Evolutionary conservation across 1,140 invertebrate species (phyloP).

Genomic region (Pomacea maculata): DNA sequence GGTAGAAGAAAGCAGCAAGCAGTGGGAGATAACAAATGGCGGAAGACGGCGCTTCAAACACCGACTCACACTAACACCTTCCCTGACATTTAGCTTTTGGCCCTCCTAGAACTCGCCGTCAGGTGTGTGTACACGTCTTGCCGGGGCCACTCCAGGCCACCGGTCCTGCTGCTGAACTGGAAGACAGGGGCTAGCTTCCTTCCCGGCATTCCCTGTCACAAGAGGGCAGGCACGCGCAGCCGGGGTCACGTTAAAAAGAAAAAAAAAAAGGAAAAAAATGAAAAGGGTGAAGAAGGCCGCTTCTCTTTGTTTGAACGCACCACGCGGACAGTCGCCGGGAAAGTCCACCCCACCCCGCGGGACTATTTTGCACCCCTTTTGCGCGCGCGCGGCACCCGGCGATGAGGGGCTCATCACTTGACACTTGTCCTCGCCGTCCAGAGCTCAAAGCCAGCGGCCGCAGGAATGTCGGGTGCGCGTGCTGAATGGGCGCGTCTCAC

Average conservation of each 20-base stretch:
- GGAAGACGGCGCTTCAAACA: no score
- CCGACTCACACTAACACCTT: no score
- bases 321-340: background rate
- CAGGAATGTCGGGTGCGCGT: background rate
- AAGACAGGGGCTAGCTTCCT: no score
- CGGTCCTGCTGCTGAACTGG: no score
- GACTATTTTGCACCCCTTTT: background rate
- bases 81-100: no score
- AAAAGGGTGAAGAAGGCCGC: background rate
- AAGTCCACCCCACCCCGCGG: background rate
- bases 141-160: no score
- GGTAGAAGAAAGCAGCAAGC: background rate
- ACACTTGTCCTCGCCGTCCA: background rate
- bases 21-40: background rate
- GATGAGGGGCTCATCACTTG: background rate
- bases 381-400: background rate
- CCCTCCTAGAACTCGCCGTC: no score
- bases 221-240: background rate
- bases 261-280: background rate
- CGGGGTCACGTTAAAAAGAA: background rate
- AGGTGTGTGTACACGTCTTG: no score
- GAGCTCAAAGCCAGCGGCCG: background rate
- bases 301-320: conserved; percentile 6
- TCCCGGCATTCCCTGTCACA: no score
- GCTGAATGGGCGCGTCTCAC: no score